These are phyloP conservation scores for Drosophila parthenogenetica DNA, from an alignment of 2,888 invertebrate species.

Conservation along the genomic window DNA sequence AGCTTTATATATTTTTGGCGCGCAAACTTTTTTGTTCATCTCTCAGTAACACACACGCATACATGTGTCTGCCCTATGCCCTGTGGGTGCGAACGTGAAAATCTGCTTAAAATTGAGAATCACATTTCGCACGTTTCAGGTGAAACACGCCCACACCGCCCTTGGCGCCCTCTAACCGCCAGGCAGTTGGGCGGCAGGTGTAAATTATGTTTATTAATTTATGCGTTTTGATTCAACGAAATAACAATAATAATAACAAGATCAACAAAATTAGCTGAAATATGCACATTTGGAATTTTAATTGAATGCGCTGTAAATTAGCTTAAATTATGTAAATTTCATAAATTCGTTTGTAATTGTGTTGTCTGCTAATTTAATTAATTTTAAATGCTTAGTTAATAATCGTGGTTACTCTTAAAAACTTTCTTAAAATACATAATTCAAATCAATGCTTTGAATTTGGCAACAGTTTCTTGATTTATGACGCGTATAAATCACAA, in stretches of 20 bases:
- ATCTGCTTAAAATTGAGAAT: conserved; percentile 61
- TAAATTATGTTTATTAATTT: conserved; percentile 71
- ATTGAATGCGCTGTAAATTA: conserved; percentile 68
- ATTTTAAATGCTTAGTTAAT: conserved; percentile 74
- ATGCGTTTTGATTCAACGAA: conserved; percentile 46
- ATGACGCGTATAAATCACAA: conserved; percentile 49
- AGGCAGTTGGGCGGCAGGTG: conserved; percentile 63
- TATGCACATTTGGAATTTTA: conserved; percentile 47
- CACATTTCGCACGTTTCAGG: conserved; percentile 44
- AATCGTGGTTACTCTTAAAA: conserved; percentile 26
- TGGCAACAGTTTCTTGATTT: conserved; percentile 36
- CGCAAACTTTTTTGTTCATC: conserved; percentile 7
- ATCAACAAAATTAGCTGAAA: conserved; percentile 14
- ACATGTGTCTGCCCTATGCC: neutral
- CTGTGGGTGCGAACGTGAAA: conserved; percentile 33
- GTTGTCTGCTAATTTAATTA: conserved; percentile 58
- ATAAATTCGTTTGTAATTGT: conserved; percentile 38
- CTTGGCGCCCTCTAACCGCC: conserved; percentile 4
- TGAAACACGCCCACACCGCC: conserved; percentile 7
- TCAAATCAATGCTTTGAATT: conserved; percentile 24
- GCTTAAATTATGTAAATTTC: conserved; percentile 39
- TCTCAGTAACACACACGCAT: neutral
- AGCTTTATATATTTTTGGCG: conserved; percentile 29
- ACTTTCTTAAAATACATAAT: conserved; percentile 13
- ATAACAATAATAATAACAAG: conserved; percentile 16